Conservation (phyloP, 1,140 invertebrate species). For the Cataglyphis hispanica region DNA sequence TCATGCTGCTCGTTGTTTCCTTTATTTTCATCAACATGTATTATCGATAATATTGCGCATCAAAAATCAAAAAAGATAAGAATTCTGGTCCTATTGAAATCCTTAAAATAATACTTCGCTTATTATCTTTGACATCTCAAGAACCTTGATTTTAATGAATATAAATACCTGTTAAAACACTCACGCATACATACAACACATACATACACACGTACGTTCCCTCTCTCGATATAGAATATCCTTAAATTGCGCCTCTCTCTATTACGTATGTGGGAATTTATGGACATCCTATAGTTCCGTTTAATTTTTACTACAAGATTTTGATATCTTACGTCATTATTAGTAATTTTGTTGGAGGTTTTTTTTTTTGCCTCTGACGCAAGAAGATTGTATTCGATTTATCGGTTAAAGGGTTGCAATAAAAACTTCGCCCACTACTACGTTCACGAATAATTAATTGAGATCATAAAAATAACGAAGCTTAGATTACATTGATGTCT, state of each 20-base stretch:
- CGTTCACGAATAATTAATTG: conserved; percentile 17
- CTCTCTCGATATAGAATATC: neutral
- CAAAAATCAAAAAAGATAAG: neutral
- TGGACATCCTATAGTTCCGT: neutral
- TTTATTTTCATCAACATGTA: neutral
- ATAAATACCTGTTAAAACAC: neutral
- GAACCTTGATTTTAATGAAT: conserved; percentile 3
- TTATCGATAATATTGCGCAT: neutral
- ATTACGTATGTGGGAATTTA: neutral
- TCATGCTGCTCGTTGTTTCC: neutral
- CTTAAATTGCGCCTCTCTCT: too few relatives aligned
- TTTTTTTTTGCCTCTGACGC: neutral
- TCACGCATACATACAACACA: too few relatives aligned
- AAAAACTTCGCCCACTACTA: conserved; percentile 47
- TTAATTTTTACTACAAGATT: neutral
- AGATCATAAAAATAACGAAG: conserved; percentile 60
- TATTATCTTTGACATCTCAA: too few relatives aligned
- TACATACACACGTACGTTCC: too few relatives aligned
- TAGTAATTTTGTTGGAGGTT: neutral
- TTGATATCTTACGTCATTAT: neutral
- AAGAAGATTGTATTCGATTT: neutral
- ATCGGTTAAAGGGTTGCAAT: conserved; percentile 48
- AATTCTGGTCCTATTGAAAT: neutral
- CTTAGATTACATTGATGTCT: conserved; percentile 58
- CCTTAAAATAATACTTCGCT: conserved; percentile 1